Evolutionary conservation across 2,113 vertebrate species (phyloP).

Genomic region (Maylandia zebra): DNA sequence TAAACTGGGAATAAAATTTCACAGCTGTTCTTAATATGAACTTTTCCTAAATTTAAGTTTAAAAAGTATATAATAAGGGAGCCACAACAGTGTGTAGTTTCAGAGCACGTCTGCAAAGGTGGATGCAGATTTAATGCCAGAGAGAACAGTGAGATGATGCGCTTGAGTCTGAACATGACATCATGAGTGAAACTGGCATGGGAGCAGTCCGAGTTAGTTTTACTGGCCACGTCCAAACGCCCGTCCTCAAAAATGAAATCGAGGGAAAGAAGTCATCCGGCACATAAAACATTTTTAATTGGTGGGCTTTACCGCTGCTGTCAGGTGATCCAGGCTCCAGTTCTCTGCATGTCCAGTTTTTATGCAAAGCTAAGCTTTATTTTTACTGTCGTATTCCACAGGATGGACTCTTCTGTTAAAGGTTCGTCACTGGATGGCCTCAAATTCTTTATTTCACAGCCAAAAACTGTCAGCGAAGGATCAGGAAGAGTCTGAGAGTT

Average conservation of each 20-base stretch:
- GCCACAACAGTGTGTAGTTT: not conserved
- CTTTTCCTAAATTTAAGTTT: not conserved
- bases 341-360: not conserved
- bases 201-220: not conserved
- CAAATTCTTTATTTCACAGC: not conserved
- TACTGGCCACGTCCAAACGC: not conserved
- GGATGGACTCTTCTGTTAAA: not conserved
- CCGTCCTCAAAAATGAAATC: not conserved
- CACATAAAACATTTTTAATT: not conserved
- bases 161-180: not conserved
- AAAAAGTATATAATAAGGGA: not conserved
- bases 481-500: not conserved
- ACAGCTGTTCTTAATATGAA: not conserved
- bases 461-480: accelerated
- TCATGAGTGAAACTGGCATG: not conserved
- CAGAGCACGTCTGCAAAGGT: not conserved
- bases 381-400: not conserved
- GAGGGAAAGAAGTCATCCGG: not conserved
- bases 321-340: not conserved
- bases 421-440: not conserved
- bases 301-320: not conserved
- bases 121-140: not conserved
- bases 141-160: accelerated
- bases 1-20: not conserved
- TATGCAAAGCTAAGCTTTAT: not conserved